Evolutionary conservation across 1,140 invertebrate species (phyloP).

Genomic region (Alviniconcha marisindica): DNA sequence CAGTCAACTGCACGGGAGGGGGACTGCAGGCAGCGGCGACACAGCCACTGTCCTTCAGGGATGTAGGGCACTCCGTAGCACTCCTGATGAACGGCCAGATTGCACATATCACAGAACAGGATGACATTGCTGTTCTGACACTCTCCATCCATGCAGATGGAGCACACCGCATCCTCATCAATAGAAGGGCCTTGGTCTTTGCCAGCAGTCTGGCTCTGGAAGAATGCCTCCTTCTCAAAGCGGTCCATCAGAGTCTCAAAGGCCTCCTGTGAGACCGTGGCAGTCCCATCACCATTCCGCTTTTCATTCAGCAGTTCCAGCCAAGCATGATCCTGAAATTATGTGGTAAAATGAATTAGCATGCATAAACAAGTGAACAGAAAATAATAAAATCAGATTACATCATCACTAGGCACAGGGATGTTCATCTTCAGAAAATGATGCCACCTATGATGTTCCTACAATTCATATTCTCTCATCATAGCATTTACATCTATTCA

Average conservation of each 20-base stretch:
- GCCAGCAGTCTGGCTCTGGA: slow-evolving; percentile 80
- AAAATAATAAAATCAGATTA: no score
- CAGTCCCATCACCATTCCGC: slow-evolving; percentile 59
- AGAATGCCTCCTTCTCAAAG: slow-evolving; percentile 98
- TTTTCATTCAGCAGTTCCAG: slow-evolving; percentile 91
- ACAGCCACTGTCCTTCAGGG: slow-evolving; percentile 99
- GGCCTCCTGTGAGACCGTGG: slow-evolving; percentile 80
- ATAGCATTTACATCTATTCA: no score
- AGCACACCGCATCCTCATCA: slow-evolving; percentile 98
- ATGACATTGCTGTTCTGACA: slow-evolving; percentile 98
- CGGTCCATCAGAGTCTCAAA: slow-evolving; percentile 97
- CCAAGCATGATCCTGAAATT: slow-evolving; percentile 92
- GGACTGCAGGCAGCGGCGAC: slow-evolving; percentile 94
- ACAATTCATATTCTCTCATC: no score
- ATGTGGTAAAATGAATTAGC: no score
- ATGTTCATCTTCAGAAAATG: no score
- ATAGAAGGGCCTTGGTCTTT: slow-evolving; percentile 76
- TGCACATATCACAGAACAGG: slow-evolving; percentile 99
- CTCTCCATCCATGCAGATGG: slow-evolving; percentile 93
- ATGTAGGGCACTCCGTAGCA: slow-evolving; percentile 99
- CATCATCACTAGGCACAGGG: no score
- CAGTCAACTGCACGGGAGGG: slow-evolving; percentile 97
- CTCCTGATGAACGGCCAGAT: slow-evolving; percentile 98
- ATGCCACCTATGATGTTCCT: no score
- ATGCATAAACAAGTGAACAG: no score